These are phyloP conservation scores for Heliconius sara DNA, from an alignment of 2,888 invertebrate species.

Conservation along the genomic window DNA sequence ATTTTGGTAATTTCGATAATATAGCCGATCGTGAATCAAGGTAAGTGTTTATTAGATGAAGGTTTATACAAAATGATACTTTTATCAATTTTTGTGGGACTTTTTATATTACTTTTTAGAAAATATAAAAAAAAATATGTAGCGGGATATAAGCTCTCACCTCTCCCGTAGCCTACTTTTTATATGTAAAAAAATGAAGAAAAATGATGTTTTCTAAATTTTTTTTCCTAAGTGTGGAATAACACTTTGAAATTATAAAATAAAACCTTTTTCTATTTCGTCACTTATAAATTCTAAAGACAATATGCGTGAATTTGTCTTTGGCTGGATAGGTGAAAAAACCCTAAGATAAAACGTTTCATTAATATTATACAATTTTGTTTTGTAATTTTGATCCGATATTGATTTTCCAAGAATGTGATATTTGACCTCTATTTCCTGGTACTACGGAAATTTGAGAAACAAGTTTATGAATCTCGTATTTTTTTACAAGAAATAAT, in stretches of 20 bases:
- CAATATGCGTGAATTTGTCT: too few relatives aligned
- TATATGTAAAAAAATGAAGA: too few relatives aligned
- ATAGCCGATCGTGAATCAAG: conserved; percentile 3
- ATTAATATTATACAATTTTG: conserved; percentile 1
- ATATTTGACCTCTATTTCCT: neutral
- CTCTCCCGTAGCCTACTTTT: too few relatives aligned
- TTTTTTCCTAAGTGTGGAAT: too few relatives aligned
- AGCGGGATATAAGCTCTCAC: too few relatives aligned
- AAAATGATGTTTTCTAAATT: too few relatives aligned
- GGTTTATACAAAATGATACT: neutral
- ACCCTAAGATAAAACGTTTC: neutral
- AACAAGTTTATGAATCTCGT: neutral
- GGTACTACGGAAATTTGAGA: neutral
- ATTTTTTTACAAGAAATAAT: conserved; percentile 10
- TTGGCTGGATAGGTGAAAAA: neutral
- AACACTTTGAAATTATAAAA: too few relatives aligned
- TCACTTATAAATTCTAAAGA: too few relatives aligned
- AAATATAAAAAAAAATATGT: too few relatives aligned
- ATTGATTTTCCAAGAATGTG: neutral
- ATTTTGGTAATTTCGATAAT: conserved; percentile 19
- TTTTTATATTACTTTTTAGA: too few relatives aligned
- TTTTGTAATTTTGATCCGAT: neutral
- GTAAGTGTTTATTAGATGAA: neutral
- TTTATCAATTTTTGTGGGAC: neutral
- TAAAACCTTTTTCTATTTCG: too few relatives aligned